Base-by-base conservation (phyloP, 1,140 invertebrate genomes). In the Macrobrachium rosenbergii region DNA sequence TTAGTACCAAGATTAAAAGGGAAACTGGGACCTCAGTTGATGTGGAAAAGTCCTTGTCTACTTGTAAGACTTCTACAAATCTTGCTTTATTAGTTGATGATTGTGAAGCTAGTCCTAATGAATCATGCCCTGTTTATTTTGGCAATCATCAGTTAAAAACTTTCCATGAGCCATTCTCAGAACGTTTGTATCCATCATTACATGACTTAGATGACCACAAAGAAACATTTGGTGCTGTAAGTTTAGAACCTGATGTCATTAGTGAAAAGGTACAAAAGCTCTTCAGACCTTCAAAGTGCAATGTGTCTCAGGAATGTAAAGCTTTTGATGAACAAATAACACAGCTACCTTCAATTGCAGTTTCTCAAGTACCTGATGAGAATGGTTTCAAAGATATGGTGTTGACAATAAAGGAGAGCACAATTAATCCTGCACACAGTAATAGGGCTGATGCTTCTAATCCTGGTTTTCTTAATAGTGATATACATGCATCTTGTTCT, bases 231-330 rank as follows among this genome's bases (percentile, higher is more conserved):
- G 85, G 83, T 7, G 62, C 72, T 17, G 82, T 77, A 17, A 60
- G 59, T 17, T 23, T 89, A 60, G 73, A 83, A 52, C 83, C 80
- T n/a, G 81, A 75, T 60, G 78, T 87, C 7, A 89, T 87, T 63
- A 85, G 81, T 62, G 83, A 82, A 37, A 89, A 89, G 62, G 88
- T 89, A 7, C 79, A 82, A 16, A 89, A 87, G 78, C 81, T 89
- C 7, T 87, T 85, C 45, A 60, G 83, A 23, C 72, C 82, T 37
- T 52, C 73, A 60, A 64, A 11, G 43, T 16, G 21, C 8, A 58
- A 16, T 45, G 52, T 21, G 23, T 43, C 37, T 16, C 69, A 75
- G 37, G 59, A 63, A 21, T 28, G 21, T 10, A 52, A 59, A 52
- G 52, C 52, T 23, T 62, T 45, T 2, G 19, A 69, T 12, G 37